phyloP scores from a whole-genome alignment of 2,888 invertebrate genomes.

The Stomorhina lunata region DNA sequence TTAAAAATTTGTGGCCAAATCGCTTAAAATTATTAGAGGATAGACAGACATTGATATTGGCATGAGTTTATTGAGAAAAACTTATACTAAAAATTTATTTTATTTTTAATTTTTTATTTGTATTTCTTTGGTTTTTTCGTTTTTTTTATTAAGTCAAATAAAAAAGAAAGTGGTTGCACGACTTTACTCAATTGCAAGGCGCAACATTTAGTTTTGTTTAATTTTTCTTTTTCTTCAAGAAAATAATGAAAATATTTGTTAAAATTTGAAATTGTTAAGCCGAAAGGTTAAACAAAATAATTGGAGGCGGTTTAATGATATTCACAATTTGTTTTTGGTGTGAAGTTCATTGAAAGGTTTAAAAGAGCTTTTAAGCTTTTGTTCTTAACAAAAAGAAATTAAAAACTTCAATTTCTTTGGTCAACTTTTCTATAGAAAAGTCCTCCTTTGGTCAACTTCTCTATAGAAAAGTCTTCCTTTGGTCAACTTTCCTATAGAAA shows the following conservation, averaged over 20 bases:
- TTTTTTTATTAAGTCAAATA: conserved; percentile 25
- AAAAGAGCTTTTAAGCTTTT: no score
- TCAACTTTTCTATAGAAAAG: no score
- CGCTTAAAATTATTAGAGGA: no score
- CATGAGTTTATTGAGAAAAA: conserved; percentile 29
- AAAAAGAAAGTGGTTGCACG: conserved; percentile 63
- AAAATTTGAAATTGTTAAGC: neutral
- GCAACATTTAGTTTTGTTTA: conserved; percentile 29
- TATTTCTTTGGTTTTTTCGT: neutral
- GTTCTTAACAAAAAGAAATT: no score
- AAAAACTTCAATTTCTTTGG: no score
- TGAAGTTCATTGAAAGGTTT: no score
- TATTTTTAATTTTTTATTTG: conserved; percentile 1
- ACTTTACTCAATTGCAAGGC: conserved; percentile 30
- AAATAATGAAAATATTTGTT: neutral
- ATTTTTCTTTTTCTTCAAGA: neutral
- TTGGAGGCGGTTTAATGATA: neutral
- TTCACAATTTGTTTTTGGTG: no score
- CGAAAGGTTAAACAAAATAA: neutral
- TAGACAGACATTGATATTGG: no score
- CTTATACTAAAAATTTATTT: conserved; percentile 25
- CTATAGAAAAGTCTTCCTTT: no score
- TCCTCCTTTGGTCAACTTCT: no score
- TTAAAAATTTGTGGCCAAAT: no score
- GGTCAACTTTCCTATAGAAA: no score